A percentile compares a stretch with the other conserved stretches of the same genome.
Conservation (phyloP, 2,797 vertebrate species). For the Chiloscyllium punctatum region DNA sequence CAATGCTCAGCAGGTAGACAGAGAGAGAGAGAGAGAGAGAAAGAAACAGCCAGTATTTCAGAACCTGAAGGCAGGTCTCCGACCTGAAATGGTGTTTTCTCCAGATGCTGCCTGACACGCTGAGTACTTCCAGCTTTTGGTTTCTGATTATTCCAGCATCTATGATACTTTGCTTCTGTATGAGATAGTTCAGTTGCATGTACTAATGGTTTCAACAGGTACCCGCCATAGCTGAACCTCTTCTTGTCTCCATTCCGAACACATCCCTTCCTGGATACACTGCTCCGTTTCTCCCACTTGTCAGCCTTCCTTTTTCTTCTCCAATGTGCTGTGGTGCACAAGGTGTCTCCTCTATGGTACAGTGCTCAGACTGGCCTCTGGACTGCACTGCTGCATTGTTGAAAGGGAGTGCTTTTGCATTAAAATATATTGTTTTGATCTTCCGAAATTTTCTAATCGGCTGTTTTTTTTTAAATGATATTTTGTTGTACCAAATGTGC, state of each 20-base stretch:
- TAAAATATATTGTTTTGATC: neutral
- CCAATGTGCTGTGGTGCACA: neutral
- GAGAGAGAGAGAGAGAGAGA: no score
- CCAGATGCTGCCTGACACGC: neutral
- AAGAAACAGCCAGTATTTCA: neutral
- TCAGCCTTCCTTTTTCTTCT: neutral
- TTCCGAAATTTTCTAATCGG: neutral
- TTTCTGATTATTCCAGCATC: neutral
- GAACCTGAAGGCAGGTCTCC: neutral
- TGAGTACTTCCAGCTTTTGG: neutral
- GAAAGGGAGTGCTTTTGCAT: neutral
- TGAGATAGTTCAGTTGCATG: neutral
- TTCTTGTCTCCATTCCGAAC: neutral
- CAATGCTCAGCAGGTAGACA: neutral
- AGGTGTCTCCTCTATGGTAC: neutral
- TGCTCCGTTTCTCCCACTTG: neutral
- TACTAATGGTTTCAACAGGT: neutral
- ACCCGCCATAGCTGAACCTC: neutral
- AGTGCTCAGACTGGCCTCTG: neutral
- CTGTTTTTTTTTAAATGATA: slow-evolving; percentile 3
- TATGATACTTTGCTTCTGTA: neutral
- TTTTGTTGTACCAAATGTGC: neutral
- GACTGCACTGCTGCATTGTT: neutral
- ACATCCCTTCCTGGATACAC: neutral
- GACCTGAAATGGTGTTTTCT: neutral